These are phyloP conservation scores for Drosophila incognita DNA, from an alignment of 2,888 invertebrate species.

Conservation along the genomic window DNA sequence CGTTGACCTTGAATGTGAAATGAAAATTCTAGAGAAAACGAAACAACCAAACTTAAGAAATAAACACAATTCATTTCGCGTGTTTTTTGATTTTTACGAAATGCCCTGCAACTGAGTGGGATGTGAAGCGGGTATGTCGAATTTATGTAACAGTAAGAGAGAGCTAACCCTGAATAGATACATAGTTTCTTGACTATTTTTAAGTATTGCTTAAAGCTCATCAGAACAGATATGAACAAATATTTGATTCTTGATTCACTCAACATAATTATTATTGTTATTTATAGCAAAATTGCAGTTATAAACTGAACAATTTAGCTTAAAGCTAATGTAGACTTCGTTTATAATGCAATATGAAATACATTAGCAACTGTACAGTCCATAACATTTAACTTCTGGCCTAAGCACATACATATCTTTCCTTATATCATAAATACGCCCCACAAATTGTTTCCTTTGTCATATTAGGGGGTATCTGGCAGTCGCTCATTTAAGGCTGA, in stretches of 20 bases:
- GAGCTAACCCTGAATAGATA: neutral
- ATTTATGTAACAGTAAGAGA: no score
- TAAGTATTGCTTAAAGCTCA: neutral
- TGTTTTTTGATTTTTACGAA: conserved; percentile 1
- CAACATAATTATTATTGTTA: no score
- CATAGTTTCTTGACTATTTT: neutral
- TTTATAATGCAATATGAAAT: no score
- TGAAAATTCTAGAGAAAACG: conserved; percentile 58
- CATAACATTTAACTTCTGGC: no score
- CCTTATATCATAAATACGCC: neutral
- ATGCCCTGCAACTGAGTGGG: conserved; percentile 3
- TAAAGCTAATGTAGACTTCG: no score
- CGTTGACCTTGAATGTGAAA: conserved; percentile 65
- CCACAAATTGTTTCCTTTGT: rapidly evolving
- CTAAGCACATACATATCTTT: neutral
- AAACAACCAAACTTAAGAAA: conserved; percentile 22
- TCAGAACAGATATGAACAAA: rapidly evolving
- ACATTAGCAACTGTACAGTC: no score
- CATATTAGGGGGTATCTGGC: neutral
- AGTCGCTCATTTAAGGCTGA: neutral
- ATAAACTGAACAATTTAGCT: no score
- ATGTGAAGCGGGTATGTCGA: neutral
- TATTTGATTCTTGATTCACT: neutral
- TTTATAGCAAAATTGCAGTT: no score
- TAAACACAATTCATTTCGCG: conserved; percentile 4